Evolutionary conservation across 2,888 invertebrate genomes (phyloP).

Genomic region (Trichopoda pennipes): DNA sequence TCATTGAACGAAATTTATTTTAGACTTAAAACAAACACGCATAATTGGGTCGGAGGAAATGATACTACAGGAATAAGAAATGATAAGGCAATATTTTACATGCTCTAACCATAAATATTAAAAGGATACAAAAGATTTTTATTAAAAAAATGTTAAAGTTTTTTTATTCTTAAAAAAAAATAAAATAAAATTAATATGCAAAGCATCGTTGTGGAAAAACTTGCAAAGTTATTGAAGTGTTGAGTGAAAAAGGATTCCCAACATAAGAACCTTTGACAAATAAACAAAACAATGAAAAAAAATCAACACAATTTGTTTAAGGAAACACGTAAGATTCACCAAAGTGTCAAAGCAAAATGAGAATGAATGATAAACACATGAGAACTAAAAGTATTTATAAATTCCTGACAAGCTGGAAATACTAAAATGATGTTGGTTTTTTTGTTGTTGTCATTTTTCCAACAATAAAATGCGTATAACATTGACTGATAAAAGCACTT

Average conservation of each 20-base stretch:
- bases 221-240: conserved; percentile 75
- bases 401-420: conserved; percentile 35
- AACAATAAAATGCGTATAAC: conserved; percentile 30
- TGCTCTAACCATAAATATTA: neutral
- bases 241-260: conserved; percentile 78
- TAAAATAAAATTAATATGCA: conserved; percentile 77
- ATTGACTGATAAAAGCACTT: conserved; percentile 55
- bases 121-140: neutral
- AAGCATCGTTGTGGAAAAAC: conserved; percentile 72
- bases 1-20: too few relatives aligned
- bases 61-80: too few relatives aligned
- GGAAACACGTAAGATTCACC: conserved; percentile 69
- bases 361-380: conserved; percentile 60
- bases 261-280: conserved; percentile 39
- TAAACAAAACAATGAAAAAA: conserved; percentile 36
- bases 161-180: neutral
- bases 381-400: conserved; percentile 37
- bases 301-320: conserved; percentile 60
- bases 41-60: too few relatives aligned
- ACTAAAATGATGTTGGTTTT: conserved; percentile 36
- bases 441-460: conserved; percentile 6
- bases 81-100: neutral
- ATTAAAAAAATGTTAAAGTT: neutral
- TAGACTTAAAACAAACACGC: too few relatives aligned
- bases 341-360: conserved; percentile 66